Conservation (phyloP, 2,888 invertebrate species). For the Synanthedon myopaeformis region DNA sequence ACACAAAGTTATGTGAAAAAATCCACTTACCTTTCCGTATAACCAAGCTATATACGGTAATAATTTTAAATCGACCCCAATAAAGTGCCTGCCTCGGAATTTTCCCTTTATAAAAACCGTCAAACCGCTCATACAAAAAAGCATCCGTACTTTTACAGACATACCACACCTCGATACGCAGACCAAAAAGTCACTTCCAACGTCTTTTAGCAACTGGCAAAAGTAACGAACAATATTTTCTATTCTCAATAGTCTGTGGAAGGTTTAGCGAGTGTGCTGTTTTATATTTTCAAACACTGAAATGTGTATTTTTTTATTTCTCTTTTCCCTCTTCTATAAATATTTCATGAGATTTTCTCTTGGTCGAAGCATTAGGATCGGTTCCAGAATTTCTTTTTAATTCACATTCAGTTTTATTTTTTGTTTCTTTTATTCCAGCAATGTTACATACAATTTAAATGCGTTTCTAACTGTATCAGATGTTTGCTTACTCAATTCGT, state of each 20-base stretch:
- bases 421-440: too few species aligned
- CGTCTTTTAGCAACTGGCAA: neutral
- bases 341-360: conserved; percentile 3
- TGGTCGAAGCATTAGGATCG: neutral
- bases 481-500: too few species aligned
- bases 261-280: neutral
- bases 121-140: neutral
- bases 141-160: neutral
- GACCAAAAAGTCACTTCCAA: neutral
- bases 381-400: too few species aligned
- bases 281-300: neutral
- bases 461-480: too few species aligned
- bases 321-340: conserved; percentile 2
- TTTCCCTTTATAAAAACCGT: neutral
- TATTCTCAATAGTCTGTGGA: neutral
- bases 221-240: neutral
- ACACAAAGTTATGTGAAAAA: neutral
- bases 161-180: neutral
- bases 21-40: neutral
- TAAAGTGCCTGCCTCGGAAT: neutral
- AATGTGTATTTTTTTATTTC: neutral
- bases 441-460: too few species aligned
- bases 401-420: too few species aligned
- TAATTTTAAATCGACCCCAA: neutral
- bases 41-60: neutral